Evolutionary conservation across 1,140 invertebrate species (phyloP), one percentile per base, ranked within the genome.

Genomic region (Chionoecetes opilio): DNA sequence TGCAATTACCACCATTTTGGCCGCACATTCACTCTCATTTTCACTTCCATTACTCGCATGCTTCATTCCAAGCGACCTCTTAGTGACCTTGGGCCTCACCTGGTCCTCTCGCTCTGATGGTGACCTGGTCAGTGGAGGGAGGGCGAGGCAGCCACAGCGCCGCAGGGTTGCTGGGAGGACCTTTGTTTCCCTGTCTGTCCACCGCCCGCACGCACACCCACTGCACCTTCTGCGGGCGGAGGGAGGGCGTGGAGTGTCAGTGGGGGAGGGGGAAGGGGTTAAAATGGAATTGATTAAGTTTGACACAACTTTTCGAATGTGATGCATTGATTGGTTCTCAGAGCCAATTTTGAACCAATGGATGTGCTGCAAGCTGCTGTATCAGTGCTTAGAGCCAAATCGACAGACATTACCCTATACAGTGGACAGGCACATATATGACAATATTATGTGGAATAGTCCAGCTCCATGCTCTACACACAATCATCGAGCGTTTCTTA

Each of bases 131-230:
- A 1, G 93, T 95, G 84, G 96, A 90, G 26, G 96, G 96, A 0
- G 96, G 96, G 2, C 93, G 88, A 11, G 96, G 96, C 37, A 94
- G 85, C 96, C 96, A 96, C 14, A 96, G 82, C 14, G 96, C 94
- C 31, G 96, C 96, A 0, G 96, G 92, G 93, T 96, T 96, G 88
- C 96, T 96, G 63, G 96, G 94, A 35, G 94, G 92, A 2, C 96
- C 96, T 38, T 46, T 88, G 93, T 96, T 96, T 3, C 94, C 94
- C 21, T 93, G 92, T 17, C 84, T 92, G 94, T 96, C 96, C 38
- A 95, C 86, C 21, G 94, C 96, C 29, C 94, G 84, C 46, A 96
- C 31, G 82, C 96, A 96, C 63, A 96, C 96, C 92, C 93, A 96
- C 38, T 94, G 91, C 41, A 93, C 95, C 46, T 96, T 95, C 95